These are phyloP conservation scores for Podarcis lilfordi DNA, from an alignment of 2,797 vertebrate species.

Conservation along the genomic window DNA sequence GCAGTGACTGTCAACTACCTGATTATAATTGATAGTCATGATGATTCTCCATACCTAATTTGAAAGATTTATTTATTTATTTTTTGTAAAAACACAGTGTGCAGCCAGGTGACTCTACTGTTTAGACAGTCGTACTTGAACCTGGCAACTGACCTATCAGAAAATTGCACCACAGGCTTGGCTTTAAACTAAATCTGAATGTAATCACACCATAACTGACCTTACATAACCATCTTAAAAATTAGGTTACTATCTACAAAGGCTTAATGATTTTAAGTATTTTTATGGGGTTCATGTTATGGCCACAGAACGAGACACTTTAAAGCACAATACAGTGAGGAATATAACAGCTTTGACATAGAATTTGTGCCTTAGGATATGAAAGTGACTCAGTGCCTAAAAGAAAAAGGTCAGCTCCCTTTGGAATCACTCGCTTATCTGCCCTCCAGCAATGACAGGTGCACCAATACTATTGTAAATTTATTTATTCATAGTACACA, in stretches of 20 bases:
- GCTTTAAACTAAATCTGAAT: conserved; percentile 50
- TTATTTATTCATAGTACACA: conserved; percentile 48
- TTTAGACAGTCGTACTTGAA: conserved; percentile 17
- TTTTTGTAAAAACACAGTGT: conserved; percentile 31
- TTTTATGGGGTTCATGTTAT: not conserved
- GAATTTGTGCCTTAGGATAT: conserved; percentile 68
- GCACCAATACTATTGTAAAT: conserved; percentile 34
- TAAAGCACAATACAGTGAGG: conserved; percentile 49
- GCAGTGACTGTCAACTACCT: not conserved
- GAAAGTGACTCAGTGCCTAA: conserved; percentile 58
- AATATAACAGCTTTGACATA: conserved; percentile 55
- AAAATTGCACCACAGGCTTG: conserved; percentile 18
- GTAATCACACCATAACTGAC: conserved; percentile 43
- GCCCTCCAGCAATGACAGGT: conserved; percentile 67
- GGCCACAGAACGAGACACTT: conserved; percentile 37
- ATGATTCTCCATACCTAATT: not conserved
- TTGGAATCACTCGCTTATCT: conserved; percentile 60
- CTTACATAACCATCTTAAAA: conserved; percentile 43
- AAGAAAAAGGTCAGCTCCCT: conserved; percentile 69
- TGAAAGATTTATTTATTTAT: not conserved
- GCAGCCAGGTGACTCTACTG: conserved; percentile 31
- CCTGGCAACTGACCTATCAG: conserved; percentile 9
- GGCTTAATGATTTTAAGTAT: conserved; percentile 24
- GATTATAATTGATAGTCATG: not conserved
- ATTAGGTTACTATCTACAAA: conserved; percentile 40